Percentiles rank a stretch among this genome's conserved stretches.
Conservation (phyloP, 1,140 invertebrate genomes). For the Danaus plexippus region DNA sequence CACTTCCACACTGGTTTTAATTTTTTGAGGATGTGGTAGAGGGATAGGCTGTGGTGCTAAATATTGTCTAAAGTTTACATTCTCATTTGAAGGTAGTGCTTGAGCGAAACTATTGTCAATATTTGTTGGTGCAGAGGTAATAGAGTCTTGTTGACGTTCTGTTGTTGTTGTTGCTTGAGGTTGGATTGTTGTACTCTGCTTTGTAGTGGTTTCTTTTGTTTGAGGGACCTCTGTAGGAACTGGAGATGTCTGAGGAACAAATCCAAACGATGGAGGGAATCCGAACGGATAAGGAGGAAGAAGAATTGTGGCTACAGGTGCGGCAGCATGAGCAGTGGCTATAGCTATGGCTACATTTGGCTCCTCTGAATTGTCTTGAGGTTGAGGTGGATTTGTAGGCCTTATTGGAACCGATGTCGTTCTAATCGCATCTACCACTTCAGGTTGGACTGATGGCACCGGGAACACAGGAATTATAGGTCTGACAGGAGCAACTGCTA, state of each 20-base stretch:
- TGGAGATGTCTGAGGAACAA: constrained; percentile 35
- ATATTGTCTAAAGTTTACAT: constrained; percentile 53
- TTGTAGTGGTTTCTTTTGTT: constrained; percentile 39
- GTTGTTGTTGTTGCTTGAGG: constrained; percentile 32
- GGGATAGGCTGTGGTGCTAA: constrained; percentile 35
- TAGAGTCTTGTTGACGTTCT: constrained; percentile 35
- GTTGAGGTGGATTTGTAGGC: constrained; percentile 29
- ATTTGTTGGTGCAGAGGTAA: constrained; percentile 40
- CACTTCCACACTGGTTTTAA: constrained; percentile 58
- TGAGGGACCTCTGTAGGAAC: constrained; percentile 33
- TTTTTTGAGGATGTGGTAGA: constrained; percentile 34
- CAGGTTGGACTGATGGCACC: constrained; percentile 28
- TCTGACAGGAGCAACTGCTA: constrained; percentile 20
- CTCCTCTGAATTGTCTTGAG: constrained; percentile 23
- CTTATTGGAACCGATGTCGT: constrained; percentile 24
- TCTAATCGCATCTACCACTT: constrained; percentile 27
- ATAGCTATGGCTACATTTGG: constrained; percentile 59
- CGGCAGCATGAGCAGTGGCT: constrained; percentile 56
- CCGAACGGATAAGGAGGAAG: constrained; percentile 60
- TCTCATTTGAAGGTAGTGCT: constrained; percentile 47
- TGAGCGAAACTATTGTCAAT: constrained; percentile 52
- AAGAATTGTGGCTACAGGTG: constrained; percentile 55
- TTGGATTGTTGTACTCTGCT: constrained; percentile 23
- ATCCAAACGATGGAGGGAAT: constrained; percentile 42
- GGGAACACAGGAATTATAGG: constrained; percentile 25